A percentile compares a stretch with the other conserved stretches of the same genome.
phyloP scores from a whole-genome alignment of 2,888 invertebrate genomes.

The Cantharis lateralis region DNA sequence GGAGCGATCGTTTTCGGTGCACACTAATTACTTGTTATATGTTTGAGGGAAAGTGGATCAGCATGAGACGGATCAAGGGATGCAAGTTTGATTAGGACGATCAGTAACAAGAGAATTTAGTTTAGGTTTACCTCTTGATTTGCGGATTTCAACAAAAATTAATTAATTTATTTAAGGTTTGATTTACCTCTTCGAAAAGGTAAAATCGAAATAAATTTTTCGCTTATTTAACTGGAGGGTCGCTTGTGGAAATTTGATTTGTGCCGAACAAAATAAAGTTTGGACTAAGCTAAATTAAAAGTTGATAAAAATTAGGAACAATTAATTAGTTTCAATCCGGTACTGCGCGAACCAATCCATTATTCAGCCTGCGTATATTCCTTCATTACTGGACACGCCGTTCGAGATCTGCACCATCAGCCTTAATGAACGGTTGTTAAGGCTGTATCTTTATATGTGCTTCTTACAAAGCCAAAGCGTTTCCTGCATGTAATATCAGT shows the following conservation, averaged over 20 bases:
- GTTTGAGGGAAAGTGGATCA: conserved; percentile 27
- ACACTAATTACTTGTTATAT: conserved; percentile 32
- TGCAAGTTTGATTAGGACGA: conserved; percentile 19
- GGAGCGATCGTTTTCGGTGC: conserved; percentile 28
- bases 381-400: conserved; percentile 29
- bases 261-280: not conserved
- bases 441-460: conserved; percentile 25
- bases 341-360: conserved; percentile 26
- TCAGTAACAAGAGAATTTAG: conserved; percentile 15
- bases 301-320: conserved; percentile 1
- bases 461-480: conserved; percentile 12
- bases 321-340: conserved; percentile 27
- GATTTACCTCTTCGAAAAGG: not conserved
- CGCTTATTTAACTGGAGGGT: not conserved
- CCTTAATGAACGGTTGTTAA: conserved; percentile 28
- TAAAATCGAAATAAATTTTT: not conserved
- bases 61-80: conserved; percentile 27
- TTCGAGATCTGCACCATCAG: conserved; percentile 27
- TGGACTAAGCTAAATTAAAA: not conserved
- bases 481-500: conserved; percentile 15
- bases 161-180: not conserved
- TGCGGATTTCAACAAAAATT: conserved; percentile 1
- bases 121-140: conserved; percentile 7
- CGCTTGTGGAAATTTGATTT: not conserved
- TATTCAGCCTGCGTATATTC: conserved; percentile 28